These are phyloP conservation scores for Chrysolina haemoptera DNA, from an alignment of 2,888 invertebrate species.

Conservation along the genomic window DNA sequence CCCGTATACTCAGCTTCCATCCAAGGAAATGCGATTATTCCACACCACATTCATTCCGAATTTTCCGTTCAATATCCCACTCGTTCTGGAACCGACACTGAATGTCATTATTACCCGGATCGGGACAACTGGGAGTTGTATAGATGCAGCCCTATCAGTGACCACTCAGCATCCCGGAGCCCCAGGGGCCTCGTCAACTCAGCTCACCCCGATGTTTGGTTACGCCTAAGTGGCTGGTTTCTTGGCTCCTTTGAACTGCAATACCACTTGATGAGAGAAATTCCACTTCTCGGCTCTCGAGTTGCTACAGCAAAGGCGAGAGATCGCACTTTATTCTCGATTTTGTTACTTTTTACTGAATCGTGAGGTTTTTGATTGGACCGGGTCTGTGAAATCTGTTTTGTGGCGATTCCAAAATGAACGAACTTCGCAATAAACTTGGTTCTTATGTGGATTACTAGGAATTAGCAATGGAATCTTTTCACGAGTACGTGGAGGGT, in stretches of 20 bases:
- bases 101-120: constrained; percentile 8
- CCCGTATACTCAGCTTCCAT: not conserved
- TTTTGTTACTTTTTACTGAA: not conserved
- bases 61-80: constrained; percentile 5
- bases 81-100: constrained; percentile 4
- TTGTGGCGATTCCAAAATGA: too few relatives aligned
- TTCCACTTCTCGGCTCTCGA: constrained; percentile 11
- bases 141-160: constrained; percentile 61
- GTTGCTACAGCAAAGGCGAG: not conserved
- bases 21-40: not conserved
- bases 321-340: constrained; percentile 4
- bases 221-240: constrained; percentile 68
- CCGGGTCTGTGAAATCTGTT: not conserved
- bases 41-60: not conserved
- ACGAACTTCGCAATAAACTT: not conserved
- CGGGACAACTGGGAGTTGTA: constrained; percentile 49
- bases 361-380: not conserved
- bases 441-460: not conserved
- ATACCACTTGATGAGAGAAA: constrained; percentile 50
- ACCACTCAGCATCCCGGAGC: constrained; percentile 66
- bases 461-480: too few relatives aligned
- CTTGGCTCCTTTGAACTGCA: constrained; percentile 54
- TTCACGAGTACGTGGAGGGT: too few relatives aligned
- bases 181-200: constrained; percentile 66
- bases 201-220: constrained; percentile 67